phyloP scores from a whole-genome alignment of 2,888 invertebrate genomes.

The Colostygia pectinataria region DNA sequence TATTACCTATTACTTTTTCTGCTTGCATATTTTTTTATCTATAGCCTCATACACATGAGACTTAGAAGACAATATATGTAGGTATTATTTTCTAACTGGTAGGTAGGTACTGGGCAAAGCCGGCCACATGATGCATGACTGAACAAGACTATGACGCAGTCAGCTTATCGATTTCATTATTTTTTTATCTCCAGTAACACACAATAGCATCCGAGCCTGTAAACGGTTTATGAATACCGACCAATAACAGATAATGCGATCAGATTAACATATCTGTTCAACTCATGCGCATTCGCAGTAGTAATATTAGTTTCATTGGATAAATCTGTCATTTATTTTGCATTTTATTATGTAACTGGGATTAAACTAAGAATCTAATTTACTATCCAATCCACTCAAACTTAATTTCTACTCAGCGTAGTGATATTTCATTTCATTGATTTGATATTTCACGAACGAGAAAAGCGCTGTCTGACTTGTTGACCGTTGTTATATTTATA shows the following conservation, averaged over 20 bases:
- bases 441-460: slow-evolving; percentile 41
- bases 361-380: too few relatives aligned
- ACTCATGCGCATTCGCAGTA: not conserved
- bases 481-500: slow-evolving; percentile 17
- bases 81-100: slow-evolving; percentile 30
- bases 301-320: slow-evolving; percentile 5
- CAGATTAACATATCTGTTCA: slow-evolving; percentile 23
- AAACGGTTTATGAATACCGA: slow-evolving; percentile 24
- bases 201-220: slow-evolving; percentile 20
- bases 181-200: slow-evolving; percentile 50
- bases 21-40: too few relatives aligned
- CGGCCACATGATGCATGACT: slow-evolving; percentile 58
- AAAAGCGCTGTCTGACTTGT: slow-evolving; percentile 38
- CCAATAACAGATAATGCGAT: slow-evolving; percentile 19
- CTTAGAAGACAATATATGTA: too few relatives aligned
- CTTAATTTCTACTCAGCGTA: too few relatives aligned
- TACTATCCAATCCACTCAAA: too few relatives aligned
- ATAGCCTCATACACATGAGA: too few relatives aligned
- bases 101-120: slow-evolving; percentile 40
- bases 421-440: too few relatives aligned
- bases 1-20: too few relatives aligned
- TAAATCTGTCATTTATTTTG: slow-evolving; percentile 5
- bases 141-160: slow-evolving; percentile 69
- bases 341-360: slow-evolving; percentile 10
- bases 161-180: slow-evolving; percentile 73